These are phyloP conservation scores for Condylostylus longicornis DNA, from an alignment of 1,140 invertebrate genomes.

Conservation along the genomic window DNA sequence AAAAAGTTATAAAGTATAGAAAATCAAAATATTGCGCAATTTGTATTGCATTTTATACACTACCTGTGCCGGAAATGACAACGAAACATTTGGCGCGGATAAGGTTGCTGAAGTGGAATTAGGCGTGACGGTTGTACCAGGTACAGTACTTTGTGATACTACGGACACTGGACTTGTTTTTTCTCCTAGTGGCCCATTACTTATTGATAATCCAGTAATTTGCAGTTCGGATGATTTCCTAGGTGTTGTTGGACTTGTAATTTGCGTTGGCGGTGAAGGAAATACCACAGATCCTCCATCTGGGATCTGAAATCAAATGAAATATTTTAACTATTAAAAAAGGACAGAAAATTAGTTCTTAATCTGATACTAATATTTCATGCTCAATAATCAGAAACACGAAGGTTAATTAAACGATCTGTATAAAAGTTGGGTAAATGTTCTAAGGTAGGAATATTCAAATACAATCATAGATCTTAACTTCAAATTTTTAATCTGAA, in stretches of 20 bases:
- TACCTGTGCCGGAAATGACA: neutral
- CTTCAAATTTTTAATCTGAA: too few relatives aligned
- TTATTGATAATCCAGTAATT: slow-evolving; percentile 8
- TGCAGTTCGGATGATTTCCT: slow-evolving; percentile 21
- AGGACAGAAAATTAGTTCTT: too few relatives aligned
- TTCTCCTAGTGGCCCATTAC: slow-evolving; percentile 14
- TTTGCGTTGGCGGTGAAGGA: slow-evolving; percentile 44
- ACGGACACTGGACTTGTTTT: slow-evolving; percentile 10
- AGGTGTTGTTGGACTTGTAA: slow-evolving; percentile 15
- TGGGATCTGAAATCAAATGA: slow-evolving; percentile 43
- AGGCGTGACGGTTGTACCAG: slow-evolving; percentile 1
- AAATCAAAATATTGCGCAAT: neutral
- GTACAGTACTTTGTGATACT: neutral
- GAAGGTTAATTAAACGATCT: too few relatives aligned
- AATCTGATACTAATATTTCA: too few relatives aligned
- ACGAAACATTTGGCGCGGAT: neutral
- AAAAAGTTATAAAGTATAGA: neutral
- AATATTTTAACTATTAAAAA: too few relatives aligned
- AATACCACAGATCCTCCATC: slow-evolving; percentile 62
- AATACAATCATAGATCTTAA: too few relatives aligned
- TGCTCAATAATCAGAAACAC: too few relatives aligned
- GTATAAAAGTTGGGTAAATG: too few relatives aligned
- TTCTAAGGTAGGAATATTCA: too few relatives aligned
- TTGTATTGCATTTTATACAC: too few relatives aligned
- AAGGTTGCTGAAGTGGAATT: neutral